Percentiles rank a stretch among this genome's conserved stretches.
Conservation (phyloP, 2,888 invertebrate species). For the Tupiocoris notatus region DNA sequence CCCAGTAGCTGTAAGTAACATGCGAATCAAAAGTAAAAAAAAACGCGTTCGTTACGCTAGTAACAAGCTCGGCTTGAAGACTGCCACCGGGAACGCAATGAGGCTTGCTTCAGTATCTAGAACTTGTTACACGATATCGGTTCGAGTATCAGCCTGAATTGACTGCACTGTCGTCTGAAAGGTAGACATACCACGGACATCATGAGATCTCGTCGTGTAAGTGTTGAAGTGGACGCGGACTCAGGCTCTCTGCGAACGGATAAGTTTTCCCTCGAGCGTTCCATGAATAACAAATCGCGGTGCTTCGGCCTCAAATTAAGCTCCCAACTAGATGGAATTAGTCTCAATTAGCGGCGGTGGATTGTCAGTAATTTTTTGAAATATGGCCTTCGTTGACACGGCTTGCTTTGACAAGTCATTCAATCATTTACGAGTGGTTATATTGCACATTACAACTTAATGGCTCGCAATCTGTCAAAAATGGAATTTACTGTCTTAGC, state of each 20-base stretch:
- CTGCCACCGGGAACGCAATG: background rate
- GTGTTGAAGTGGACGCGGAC: background rate
- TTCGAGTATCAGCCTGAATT: background rate
- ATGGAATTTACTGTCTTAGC: background rate
- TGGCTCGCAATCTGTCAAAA: background rate
- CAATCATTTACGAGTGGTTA: slow-evolving; percentile 9
- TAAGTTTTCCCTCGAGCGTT: background rate
- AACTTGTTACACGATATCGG: background rate
- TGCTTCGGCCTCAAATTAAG: background rate
- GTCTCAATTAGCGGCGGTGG: slow-evolving; percentile 8
- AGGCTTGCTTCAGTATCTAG: background rate
- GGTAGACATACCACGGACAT: no score
- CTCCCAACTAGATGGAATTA: background rate
- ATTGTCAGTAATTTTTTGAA: background rate
- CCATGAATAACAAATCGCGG: background rate
- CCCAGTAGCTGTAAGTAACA: background rate
- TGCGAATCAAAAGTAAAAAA: background rate
- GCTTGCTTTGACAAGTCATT: slow-evolving; percentile 19
- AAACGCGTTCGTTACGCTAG: background rate
- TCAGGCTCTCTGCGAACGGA: background rate
- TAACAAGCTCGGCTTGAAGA: background rate
- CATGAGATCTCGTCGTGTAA: no score
- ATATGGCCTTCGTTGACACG: slow-evolving; percentile 1
- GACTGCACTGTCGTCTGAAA: background rate
- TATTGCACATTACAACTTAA: slow-evolving; percentile 20